Conservation (phyloP, 1,140 invertebrate species). For the Bombus balteatus region DNA sequence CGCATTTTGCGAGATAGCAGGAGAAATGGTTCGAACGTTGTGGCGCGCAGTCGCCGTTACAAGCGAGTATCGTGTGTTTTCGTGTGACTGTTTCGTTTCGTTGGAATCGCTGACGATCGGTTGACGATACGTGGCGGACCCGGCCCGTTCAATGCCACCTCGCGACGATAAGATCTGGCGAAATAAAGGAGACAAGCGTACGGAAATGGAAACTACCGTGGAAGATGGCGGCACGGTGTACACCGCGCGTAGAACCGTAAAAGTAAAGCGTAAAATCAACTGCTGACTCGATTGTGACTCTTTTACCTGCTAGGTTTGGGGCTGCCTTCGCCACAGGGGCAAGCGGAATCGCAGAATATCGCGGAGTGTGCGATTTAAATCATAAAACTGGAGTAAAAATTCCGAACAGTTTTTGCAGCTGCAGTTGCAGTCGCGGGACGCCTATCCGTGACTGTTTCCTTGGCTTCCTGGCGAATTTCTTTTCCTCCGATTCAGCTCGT, state of each 20-base stretch:
- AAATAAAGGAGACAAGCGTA: no score
- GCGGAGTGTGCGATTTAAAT: slow-evolving; percentile 79
- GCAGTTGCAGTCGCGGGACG: slow-evolving; percentile 22
- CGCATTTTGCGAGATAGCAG: slow-evolving; percentile 38
- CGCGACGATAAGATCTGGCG: no score
- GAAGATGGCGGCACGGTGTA: no score
- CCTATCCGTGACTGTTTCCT: no score
- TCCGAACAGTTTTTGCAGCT: slow-evolving; percentile 56
- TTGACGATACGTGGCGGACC: no score
- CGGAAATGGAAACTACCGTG: no score
- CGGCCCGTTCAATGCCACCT: no score
- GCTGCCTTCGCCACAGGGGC: not conserved
- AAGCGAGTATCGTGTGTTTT: no score
- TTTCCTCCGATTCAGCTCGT: slow-evolving; percentile 49
- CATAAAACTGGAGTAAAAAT: slow-evolving; percentile 80
- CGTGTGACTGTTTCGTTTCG: no score
- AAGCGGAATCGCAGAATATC: slow-evolving; percentile 66
- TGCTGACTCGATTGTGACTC: slow-evolving; percentile 77
- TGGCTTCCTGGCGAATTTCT: slow-evolving; percentile 12
- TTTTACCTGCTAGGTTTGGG: no score
- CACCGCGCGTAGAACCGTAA: slow-evolving; percentile 74
- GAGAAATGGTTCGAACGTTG: slow-evolving; percentile 18
- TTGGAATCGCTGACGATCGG: no score
- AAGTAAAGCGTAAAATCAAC: slow-evolving; percentile 80
- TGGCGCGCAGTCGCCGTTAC: not conserved